These are phyloP conservation scores for Ceratoteleas bidentatus DNA, from an alignment of 1,140 invertebrate genomes.

Conservation along the genomic window DNA sequence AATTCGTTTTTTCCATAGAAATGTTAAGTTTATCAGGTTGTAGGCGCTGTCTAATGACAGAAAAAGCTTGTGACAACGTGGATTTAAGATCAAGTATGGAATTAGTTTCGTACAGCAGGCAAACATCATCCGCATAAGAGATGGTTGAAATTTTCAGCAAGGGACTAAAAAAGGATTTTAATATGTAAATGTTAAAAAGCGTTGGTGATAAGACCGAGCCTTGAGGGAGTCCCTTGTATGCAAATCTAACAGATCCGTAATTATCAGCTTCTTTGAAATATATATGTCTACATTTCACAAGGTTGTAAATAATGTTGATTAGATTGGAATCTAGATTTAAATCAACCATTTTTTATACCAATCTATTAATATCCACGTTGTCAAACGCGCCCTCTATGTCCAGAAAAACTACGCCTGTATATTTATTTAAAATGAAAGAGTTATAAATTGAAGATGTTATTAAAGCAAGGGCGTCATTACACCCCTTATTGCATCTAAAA, in stretches of 20 bases:
- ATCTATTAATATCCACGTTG: conserved; percentile 11
- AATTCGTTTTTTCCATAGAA: not conserved
- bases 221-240: not conserved
- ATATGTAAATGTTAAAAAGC: not conserved
- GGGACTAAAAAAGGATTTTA: not conserved
- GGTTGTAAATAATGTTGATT: conserved; percentile 25
- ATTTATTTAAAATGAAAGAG: not conserved
- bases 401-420: conserved; percentile 11
- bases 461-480: not conserved
- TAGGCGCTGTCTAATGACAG: no score
- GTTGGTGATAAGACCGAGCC: not conserved
- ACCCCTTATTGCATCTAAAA: not conserved
- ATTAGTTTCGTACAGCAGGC: no score
- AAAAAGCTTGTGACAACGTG: no score
- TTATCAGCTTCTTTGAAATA: not conserved
- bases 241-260: not conserved
- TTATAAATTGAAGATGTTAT: not conserved
- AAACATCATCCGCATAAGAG: not conserved
- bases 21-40: not conserved
- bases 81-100: no score
- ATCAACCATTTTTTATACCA: conserved; percentile 5
- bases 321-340: conserved; percentile 15
- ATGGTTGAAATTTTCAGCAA: not conserved
- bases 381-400: conserved; percentile 46
- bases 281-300: conserved; percentile 10